These are phyloP conservation scores for Pluvianellus socialis DNA, from an alignment of 2,113 vertebrate genomes.

Conservation along the genomic window DNA sequence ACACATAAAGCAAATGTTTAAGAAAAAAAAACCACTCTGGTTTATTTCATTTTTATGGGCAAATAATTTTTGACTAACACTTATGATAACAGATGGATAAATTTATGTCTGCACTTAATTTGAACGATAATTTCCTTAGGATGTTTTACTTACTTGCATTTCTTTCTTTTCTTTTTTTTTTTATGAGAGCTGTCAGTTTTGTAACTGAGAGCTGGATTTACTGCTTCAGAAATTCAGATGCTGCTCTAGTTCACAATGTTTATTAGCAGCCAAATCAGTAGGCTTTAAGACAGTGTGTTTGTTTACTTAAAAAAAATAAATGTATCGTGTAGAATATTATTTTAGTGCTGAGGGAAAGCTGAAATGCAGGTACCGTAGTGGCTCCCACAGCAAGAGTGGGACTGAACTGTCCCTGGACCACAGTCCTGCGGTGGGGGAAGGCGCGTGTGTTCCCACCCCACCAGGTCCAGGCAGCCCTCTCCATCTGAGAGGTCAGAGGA, in stretches of 20 bases:
- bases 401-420: not conserved
- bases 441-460: not conserved
- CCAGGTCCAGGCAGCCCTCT: not conserved
- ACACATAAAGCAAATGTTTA: conserved; percentile 29
- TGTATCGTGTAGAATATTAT: not conserved
- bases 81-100: conserved; percentile 62
- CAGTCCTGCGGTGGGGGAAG: rapidly evolving
- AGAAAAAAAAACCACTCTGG: conserved; percentile 25
- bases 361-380: not conserved
- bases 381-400: not conserved
- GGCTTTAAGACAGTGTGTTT: not conserved
- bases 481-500: not conserved
- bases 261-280: conserved; percentile 49
- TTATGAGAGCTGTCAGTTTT: conserved; percentile 56
- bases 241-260: conserved; percentile 4
- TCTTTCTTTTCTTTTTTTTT: conserved; percentile 28
- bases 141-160: conserved; percentile 51
- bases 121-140: conserved; percentile 66
- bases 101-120: conserved; percentile 63
- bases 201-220: conserved; percentile 39
- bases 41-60: conserved; percentile 69
- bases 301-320: conserved; percentile 17
- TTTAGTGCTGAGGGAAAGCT: not conserved
- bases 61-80: conserved; percentile 64
- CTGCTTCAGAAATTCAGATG: conserved; percentile 14